Evolutionary conservation across 2,113 vertebrate species (phyloP), one percentile per base, ranked within the genome.

Genomic region (Probosciger aterrimus): DNA sequence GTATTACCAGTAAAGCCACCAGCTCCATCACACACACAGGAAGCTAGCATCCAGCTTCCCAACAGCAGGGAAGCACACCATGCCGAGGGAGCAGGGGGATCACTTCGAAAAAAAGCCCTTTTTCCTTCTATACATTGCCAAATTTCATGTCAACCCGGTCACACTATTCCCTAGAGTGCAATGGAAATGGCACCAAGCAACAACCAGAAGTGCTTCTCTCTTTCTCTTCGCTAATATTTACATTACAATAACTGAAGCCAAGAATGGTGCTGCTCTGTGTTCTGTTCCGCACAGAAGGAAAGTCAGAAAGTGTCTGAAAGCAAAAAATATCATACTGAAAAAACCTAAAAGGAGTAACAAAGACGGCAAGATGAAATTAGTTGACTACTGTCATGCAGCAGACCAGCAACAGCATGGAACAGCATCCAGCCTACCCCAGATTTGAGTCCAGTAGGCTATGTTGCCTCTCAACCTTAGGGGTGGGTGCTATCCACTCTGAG

Each of bases 1-100:
- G 87, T 71, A 73, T 69, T 30, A 82, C 43, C 77, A 89, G 81
- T 83, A 95, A 39, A 96, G 86, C 67, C 84, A 94, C 89, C 57
- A 74, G 64, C 78, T 90, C 88, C 65, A 31, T 73, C 71, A 28
- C 43, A 13, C 43, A 13, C 43, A 30, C 46, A 82, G 75, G 46
- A 95, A 90, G 35, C 46, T 30, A 50, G 79, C 1, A 2, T 49
- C 50, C 78, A 52, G 33, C n/a, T 78, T 91, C 75, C n/a, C 67
- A 79, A 49, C 67, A 80, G 53, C 46, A 70, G 53, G 75, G 75
- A 92, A 55, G 46, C 35, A 46, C 33, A 27, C 27, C 18, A 43
- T 11, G 43, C 39, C 3, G 0, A 77, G 75, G 71, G 27, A 93
- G 20, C 1, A 55, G 2, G 19, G 35, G 22, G 20, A 81, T 17